Base-by-base conservation (phyloP, 1,140 invertebrate species). In the Parapsyche elsis region DNA sequence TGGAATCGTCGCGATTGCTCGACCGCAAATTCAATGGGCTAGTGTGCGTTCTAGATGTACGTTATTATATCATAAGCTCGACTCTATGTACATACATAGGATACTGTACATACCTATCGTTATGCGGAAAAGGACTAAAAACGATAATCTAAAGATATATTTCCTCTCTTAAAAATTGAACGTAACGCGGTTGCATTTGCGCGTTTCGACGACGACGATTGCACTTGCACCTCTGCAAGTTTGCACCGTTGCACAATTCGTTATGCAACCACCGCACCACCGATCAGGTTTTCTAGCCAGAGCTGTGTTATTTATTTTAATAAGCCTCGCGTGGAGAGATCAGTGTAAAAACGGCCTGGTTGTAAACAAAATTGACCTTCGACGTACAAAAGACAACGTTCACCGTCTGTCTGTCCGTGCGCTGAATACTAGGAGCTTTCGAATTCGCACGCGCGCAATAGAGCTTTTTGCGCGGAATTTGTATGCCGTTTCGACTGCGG, bases 351-450 rank as follows among this genome's bases (percentile, higher is more conserved):
- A 23, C 61, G 19, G 16, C 10, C 14, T 23, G 24, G 1, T 10
- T 26, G 46, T 75, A 75, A 75, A 75, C 73, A 75, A 75, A 75
- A 44, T 53, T 75, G 73, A 75, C 73, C 73, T 75, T 75, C 73
- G 24, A 57, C 38, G 45, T n/a, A n/a, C 23, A 71, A 71, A 71
- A 45, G 24, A 71, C 38, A 9, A 21, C 24, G 70, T 71, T 71
- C 38, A 45, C 70, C 70, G 67, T 30, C 16, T n/a, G 24, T 45
- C 61, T 5, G 61, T 12, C 16, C 16, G 49, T 16, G 30, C 30
- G 30, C 30, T 38, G 30, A 38, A 38, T 38, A 38, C 7, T 4
- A 38, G 2, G 30, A 38, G 30, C 30, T 38, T 38, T 38, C 7
- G 2, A 38, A 38, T 7, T 1, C 30, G 30, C 7, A 38, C 30